Base-by-base conservation (phyloP, 2,113 vertebrate genomes). In the Cephalopholis sonnerati region DNA sequence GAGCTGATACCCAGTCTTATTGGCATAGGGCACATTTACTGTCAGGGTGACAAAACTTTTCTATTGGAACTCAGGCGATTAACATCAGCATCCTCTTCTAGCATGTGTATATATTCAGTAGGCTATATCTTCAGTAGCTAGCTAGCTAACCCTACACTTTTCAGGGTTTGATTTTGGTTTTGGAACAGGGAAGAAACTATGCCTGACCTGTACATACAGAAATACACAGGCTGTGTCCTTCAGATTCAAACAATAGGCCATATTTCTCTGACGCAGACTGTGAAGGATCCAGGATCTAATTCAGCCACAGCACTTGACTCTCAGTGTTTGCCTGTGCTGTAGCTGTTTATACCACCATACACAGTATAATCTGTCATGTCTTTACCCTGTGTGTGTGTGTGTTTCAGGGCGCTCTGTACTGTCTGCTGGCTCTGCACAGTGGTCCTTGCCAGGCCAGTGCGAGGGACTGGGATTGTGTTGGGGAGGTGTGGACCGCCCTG, bases 381-480 rank as follows among this genome's bases (percentile, higher is more conserved):
- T 13, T 59, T 36, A 9, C 39, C 17, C 20, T 48, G 24, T 53
- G 50, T 79, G 18, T 74, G 32, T 32, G 50, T 79, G 13, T 74
- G 32, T 75, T 12, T 44, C 82, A 99, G 98, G 98, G 98, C 80
- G 97, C 98, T 80, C 96, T 99, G 89, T 99, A 99, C 93, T 99
- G 98, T 91, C 96, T 99, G 41, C 96, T 99, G 91, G 97, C 96
- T 65, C 96, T 96, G 79, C 96, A 98, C 57, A 96, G 96, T 36
- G 96, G 96, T 18, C 94, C 97, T 2, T 97, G 96, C 62, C 89
- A 97, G 91, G 96, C 97, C 79, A 98, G 96, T 70, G 92, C 96
- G 44, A 96, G 98, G 3, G 98, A 99, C 17, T 99, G 98, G 98
- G 97, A 99, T 32, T 98, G 97, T 44, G 97, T 98, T 41, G 96